phyloP scores from a whole-genome alignment of 1,140 invertebrate genomes.

The Sitobion miscanthi region DNA sequence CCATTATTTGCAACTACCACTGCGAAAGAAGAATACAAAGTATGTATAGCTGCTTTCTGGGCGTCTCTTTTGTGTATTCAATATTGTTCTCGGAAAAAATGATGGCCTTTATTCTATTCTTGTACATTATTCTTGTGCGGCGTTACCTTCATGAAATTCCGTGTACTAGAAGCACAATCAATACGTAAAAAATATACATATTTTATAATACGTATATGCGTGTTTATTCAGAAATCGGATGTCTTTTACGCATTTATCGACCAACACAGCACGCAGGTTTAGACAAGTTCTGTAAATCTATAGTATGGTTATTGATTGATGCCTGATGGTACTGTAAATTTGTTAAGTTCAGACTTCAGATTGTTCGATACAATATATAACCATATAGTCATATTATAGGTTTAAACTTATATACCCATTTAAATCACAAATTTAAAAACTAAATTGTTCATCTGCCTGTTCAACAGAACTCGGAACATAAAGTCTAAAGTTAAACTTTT shows the following conservation, averaged over 20 bases:
- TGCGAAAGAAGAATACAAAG: not conserved
- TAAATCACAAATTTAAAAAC: not conserved
- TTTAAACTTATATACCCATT: not conserved
- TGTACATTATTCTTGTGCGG: not conserved
- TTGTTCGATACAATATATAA: too few relatives aligned
- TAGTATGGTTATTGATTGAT: too few relatives aligned
- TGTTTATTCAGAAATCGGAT: not conserved
- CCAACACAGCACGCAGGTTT: too few relatives aligned
- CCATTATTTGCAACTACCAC: not conserved
- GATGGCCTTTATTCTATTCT: not conserved
- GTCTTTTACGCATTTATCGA: not conserved
- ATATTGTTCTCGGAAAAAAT: not conserved
- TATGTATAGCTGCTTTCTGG: not conserved
- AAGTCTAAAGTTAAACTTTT: not conserved
- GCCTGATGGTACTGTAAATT: too few relatives aligned
- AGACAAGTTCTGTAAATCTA: not conserved
- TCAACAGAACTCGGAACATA: not conserved
- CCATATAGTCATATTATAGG: too few relatives aligned
- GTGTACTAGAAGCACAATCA: not conserved
- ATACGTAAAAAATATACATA: not conserved
- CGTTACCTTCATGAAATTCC: not conserved
- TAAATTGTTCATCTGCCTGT: not conserved
- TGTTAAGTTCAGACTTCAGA: too few relatives aligned
- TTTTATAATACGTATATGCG: not conserved
- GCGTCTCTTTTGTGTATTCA: constrained; percentile 1